A percentile compares a stretch with the other conserved stretches of the same genome.
Evolutionary conservation across 1,140 invertebrate species (phyloP).

Genomic region (Drosophila pseudoobscura): DNA sequence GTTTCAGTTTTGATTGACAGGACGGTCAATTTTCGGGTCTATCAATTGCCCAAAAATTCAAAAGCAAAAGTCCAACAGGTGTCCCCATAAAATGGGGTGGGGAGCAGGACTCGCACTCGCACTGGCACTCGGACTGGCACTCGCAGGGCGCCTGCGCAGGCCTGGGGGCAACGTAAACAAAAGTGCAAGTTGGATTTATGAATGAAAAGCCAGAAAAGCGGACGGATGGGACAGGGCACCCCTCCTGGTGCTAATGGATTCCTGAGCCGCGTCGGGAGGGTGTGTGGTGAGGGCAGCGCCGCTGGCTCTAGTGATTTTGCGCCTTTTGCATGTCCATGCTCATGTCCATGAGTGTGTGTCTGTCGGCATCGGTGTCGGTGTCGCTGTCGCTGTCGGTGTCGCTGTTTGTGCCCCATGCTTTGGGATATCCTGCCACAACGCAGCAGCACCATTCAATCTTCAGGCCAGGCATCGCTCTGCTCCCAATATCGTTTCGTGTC

Average conservation of each 20-base stretch:
- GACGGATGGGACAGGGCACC: background rate
- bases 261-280: slow-evolving; percentile 33
- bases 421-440: slow-evolving; percentile 54
- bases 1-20: slow-evolving; percentile 31
- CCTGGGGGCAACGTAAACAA: slow-evolving; percentile 60
- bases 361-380: slow-evolving; percentile 23
- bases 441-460: slow-evolving; percentile 69
- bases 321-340: slow-evolving; percentile 71
- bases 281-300: slow-evolving; percentile 20
- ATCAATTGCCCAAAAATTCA: slow-evolving; percentile 16
- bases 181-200: slow-evolving; percentile 64
- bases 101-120: too few species aligned
- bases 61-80: slow-evolving; percentile 20
- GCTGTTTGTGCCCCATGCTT: slow-evolving; percentile 47
- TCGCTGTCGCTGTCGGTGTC: slow-evolving; percentile 15
- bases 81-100: background rate
- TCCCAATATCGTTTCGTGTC: slow-evolving; percentile 69
- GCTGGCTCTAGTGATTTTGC: slow-evolving; percentile 69
- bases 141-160: slow-evolving; percentile 50
- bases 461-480: slow-evolving; percentile 26
- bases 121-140: too few species aligned
- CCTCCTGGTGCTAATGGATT: slow-evolving; percentile 67
- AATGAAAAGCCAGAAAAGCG: slow-evolving; percentile 47
- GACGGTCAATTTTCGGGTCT: slow-evolving; percentile 12
- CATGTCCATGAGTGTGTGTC: slow-evolving; percentile 7